These are phyloP conservation scores for Scolopax rusticola DNA, from an alignment of 2,797 vertebrate genomes.

Conservation along the genomic window DNA sequence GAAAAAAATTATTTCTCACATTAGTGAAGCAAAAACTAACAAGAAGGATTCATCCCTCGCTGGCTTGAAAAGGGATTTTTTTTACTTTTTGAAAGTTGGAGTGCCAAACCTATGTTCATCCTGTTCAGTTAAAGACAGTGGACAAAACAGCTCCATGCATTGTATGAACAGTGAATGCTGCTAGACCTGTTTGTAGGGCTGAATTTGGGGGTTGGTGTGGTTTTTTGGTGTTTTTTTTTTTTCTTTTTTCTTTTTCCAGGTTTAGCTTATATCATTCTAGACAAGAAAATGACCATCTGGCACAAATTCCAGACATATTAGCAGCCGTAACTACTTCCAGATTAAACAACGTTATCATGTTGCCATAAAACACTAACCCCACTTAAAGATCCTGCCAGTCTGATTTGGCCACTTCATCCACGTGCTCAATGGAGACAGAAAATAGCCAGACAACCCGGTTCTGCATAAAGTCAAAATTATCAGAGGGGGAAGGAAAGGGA, in stretches of 20 bases:
- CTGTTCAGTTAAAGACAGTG: background rate
- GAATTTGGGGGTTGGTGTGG: too few species aligned
- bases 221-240: background rate
- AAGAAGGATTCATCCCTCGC: background rate
- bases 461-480: conserved; percentile 78
- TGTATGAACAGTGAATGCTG: background rate
- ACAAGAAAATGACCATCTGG: conserved; percentile 55
- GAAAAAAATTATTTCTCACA: background rate
- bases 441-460: conserved; percentile 79
- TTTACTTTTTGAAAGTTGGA: background rate
- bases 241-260: background rate
- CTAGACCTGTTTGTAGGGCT: background rate
- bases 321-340: conserved; percentile 82
- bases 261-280: conserved; percentile 1
- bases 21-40: conserved; percentile 33
- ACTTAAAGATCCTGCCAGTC: conserved; percentile 79
- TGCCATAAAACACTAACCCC: conserved; percentile 81
- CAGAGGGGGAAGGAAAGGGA: conserved; percentile 31
- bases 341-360: conserved; percentile 83
- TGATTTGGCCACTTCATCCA: conserved; percentile 86
- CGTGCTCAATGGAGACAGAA: conserved; percentile 76
- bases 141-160: background rate
- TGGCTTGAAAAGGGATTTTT: background rate
- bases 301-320: conserved; percentile 63
- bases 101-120: background rate